Base-by-base conservation (phyloP, 1,140 invertebrate genomes). In the Drosophila hydei region DNA sequence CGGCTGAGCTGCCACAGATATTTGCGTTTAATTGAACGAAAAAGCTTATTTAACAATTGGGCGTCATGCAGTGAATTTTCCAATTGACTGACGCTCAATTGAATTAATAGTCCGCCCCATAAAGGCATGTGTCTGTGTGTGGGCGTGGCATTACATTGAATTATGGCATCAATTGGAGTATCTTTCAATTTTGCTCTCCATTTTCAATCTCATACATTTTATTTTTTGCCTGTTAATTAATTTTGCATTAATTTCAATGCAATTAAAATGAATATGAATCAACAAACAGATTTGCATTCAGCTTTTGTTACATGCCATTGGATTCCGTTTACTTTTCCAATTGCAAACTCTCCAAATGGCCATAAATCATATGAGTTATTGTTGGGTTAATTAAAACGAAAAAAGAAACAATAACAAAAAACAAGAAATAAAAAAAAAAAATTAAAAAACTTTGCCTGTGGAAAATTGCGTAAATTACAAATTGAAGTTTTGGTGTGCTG, bases 381-480 rank as follows among this genome's bases (percentile, higher is more conserved):
- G 30, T 45, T 52, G 63, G 38, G 64, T 67, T 74, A 56, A 77
- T 65, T 42, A 67, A 70, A 67, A 59, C 8, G 14, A 42, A 42
- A 42, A 4, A 16, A n/a, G n/a, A n/a, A n/a, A n/a, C n/a, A n/a
- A n/a, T n/a, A n/a, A n/a, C n/a, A n/a, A n/a, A n/a, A n/a, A n/a
- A n/a, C n/a, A 4, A 4, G 30, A 9, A 33, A 6, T 16, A 70
- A 58, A 30, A 36, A 42, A 56, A 18, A 36, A 58, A 50, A 50
- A 23, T 36, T 25, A 40, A 33, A 14, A 54, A 54, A 23, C 42
- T 23, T 36, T n/a, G 48, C 6, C 5, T 16, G 21, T 33, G 62
- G 47, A 27, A 75, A 67, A 58, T 61, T 72, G 67, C 80, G 80
- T 85, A 79, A 50, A 65, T 63, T 60, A 75, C 56, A 72, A 81